phyloP scores from a whole-genome alignment of 2,888 invertebrate genomes.

The Cyclophora albipunctata region DNA sequence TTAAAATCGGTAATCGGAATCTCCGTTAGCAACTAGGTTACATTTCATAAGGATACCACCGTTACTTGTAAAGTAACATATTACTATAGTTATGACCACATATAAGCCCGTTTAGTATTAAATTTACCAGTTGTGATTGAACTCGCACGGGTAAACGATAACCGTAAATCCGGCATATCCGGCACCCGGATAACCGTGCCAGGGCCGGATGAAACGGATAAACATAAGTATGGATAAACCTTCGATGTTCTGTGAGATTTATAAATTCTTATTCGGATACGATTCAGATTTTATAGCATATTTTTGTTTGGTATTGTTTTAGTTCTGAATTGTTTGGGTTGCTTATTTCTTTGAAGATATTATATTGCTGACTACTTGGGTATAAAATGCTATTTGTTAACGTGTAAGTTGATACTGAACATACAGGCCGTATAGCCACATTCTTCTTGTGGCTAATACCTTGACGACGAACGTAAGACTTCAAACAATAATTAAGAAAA shows the following conservation, averaged over 20 bases:
- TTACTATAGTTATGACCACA: slow-evolving; percentile 3
- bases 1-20: too few relatives aligned
- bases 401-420: too few relatives aligned
- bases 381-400: too few relatives aligned
- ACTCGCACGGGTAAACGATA: slow-evolving; percentile 67
- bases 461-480: too few relatives aligned
- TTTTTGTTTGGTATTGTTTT: background rate
- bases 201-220: slow-evolving; percentile 25
- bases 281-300: background rate
- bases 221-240: background rate
- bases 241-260: background rate
- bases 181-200: slow-evolving; percentile 27
- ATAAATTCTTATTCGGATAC: background rate
- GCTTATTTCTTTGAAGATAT: too few relatives aligned
- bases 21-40: too few relatives aligned
- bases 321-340: background rate
- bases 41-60: too few relatives aligned
- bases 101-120: slow-evolving; percentile 57
- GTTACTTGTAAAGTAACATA: too few relatives aligned
- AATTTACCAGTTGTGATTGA: slow-evolving; percentile 69
- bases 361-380: too few relatives aligned
- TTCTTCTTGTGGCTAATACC: too few relatives aligned
- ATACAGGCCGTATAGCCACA: too few relatives aligned
- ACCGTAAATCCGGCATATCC: slow-evolving; percentile 67
- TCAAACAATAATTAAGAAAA: too few relatives aligned